Evolutionary conservation across 2,888 invertebrate genomes (phyloP).

Genomic region (Apodemia hepburni): DNA sequence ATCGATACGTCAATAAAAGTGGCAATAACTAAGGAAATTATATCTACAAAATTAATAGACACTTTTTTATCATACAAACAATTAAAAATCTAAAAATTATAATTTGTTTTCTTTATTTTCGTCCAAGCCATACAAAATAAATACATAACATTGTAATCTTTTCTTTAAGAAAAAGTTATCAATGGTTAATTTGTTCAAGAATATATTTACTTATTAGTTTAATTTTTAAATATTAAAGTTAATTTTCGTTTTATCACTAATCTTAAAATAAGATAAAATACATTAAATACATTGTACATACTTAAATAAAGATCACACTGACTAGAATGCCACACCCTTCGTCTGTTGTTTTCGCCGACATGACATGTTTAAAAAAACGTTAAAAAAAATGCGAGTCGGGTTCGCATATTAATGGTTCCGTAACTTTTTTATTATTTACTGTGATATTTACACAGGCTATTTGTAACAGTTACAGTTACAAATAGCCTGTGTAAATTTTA

Average conservation of each 20-base stretch:
- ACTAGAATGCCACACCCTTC: constrained; percentile 78
- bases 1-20: no score
- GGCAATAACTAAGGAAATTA: no score
- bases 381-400: neutral
- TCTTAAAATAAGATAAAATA: constrained; percentile 25
- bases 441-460: no score
- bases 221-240: constrained; percentile 18
- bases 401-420: no score
- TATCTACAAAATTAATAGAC: no score
- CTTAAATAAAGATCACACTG: constrained; percentile 68
- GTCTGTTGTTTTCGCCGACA: constrained; percentile 46
- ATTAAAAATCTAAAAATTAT: neutral
- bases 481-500: no score
- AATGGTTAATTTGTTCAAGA: no score
- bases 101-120: neutral
- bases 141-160: neutral
- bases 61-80: neutral
- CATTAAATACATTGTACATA: constrained; percentile 35
- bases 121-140: neutral
- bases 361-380: constrained; percentile 23
- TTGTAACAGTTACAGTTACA: no score
- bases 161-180: neutral
- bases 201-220: neutral
- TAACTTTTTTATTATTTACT: no score
- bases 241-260: constrained; percentile 26